A percentile compares a stretch with the other conserved stretches of the same genome.
These are phyloP conservation scores for Thereva unica DNA, from an alignment of 2,888 invertebrate genomes.

Conservation along the genomic window DNA sequence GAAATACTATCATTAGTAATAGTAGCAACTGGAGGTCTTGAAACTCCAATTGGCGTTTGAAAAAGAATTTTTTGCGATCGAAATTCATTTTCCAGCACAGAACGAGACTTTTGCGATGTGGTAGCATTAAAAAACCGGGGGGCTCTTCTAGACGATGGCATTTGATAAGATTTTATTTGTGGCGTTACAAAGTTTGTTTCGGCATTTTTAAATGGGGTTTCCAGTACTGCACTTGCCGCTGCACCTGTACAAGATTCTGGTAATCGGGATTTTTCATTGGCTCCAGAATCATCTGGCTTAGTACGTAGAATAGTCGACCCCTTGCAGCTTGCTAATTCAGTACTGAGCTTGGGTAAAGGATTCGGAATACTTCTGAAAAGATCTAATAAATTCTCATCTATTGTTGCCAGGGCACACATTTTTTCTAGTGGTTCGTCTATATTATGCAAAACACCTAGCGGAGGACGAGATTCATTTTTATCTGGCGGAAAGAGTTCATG, in stretches of 20 bases:
- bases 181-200: conserved; percentile 53
- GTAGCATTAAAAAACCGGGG: conserved; percentile 1
- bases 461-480: no score
- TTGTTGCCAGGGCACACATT: neutral
- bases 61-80: conserved; percentile 56
- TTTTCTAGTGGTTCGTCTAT: neutral
- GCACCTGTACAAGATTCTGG: neutral
- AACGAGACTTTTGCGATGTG: conserved; percentile 43
- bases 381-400: neutral
- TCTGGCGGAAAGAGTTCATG: no score
- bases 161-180: conserved; percentile 48
- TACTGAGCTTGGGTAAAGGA: no score
- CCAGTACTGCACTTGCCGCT: conserved; percentile 33
- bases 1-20: conserved; percentile 51
- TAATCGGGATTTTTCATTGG: conserved; percentile 25
- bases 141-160: conserved; percentile 21
- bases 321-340: no score
- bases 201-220: conserved; percentile 47
- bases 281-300: conserved; percentile 36
- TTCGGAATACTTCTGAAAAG: neutral
- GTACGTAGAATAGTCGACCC: neutral
- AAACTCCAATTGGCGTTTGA: conserved; percentile 55
- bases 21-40: conserved; percentile 48
- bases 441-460: no score
- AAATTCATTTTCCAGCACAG: conserved; percentile 51